Base-by-base conservation (phyloP, 2,113 vertebrate genomes). In the Lanius ludovicianus region DNA sequence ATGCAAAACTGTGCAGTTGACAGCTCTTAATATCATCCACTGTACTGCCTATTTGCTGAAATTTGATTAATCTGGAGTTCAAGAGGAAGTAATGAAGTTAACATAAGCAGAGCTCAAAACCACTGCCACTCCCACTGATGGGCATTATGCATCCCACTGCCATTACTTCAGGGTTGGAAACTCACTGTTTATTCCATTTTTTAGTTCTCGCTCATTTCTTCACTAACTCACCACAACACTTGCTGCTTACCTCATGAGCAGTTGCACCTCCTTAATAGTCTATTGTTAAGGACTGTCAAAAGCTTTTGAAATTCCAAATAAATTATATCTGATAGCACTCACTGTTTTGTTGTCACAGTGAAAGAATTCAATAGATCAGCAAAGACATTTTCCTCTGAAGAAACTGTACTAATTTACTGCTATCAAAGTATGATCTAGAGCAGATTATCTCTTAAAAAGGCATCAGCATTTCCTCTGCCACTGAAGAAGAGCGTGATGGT, bases 311-410 rank as follows among this genome's bases (percentile, higher is more conserved):
- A 92, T 77, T 68, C 59, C 39, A 90, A 88, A 88, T 57, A 89
- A 69, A 81, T 84, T 44, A 6, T 24, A 92, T 89, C 93, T 84
- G 89, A 77, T 92, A 89, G 39, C 30, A 44, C 41, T 73, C 63
- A 49, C 57, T 70, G 50, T 81, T 94, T 87, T 93, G 68, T 90
- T 95, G 47, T 64, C 52, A 89, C 64, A 93, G 37, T 59, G 73
- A 88, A 93, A 81, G 76, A 89, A 93, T 78, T 87, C 87, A 97
- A 67, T 63, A 93, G 64, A 93, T 84, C 77, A 89, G n/a, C 64
- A 55, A 65, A 75, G 50, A 77, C 47, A 8, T 75, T 87, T 84
- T 89, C 70, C 42, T 96, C 86, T 47, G 41, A 93, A 83, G 49
- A 87, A 94, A 82, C 49, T 37, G 39, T 67, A 70, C 50, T 94